Conservation (phyloP, 2,888 invertebrate species). For the Axea sp. region DNA sequence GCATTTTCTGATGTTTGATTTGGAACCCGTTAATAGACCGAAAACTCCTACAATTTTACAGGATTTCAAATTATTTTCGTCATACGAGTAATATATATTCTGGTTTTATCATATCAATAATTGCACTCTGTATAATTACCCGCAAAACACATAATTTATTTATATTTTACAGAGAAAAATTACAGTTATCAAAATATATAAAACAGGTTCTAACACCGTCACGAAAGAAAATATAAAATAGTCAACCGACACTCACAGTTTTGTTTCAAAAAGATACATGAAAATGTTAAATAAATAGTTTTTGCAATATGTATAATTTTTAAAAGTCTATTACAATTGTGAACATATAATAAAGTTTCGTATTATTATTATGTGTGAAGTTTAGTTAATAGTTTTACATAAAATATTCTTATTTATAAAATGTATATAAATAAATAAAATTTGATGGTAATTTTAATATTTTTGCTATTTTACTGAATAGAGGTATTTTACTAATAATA, state of each 20-base stretch:
- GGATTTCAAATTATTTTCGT: constrained; percentile 62
- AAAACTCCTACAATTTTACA: constrained; percentile 79
- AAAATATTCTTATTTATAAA: no score
- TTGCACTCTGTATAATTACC: background rate
- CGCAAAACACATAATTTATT: background rate
- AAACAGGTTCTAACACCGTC: constrained; percentile 2
- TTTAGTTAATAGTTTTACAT: no score
- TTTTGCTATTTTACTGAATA: no score
- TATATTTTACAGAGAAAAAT: constrained; percentile 9
- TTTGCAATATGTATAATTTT: no score
- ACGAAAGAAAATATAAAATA: background rate
- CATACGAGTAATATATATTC: background rate
- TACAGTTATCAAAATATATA: background rate
- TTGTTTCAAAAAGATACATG: no score
- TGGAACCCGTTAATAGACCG: constrained; percentile 82
- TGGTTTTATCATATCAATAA: background rate
- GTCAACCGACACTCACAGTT: background rate
- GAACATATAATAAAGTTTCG: no score
- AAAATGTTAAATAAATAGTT: no score
- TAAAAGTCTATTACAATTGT: no score
- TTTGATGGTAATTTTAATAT: no score
- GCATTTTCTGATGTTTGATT: constrained; percentile 84
- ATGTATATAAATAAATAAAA: no score
- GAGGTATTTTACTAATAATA: no score
- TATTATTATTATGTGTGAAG: no score